A percentile compares a stretch with the other conserved stretches of the same genome.
These are phyloP conservation scores for Tylochromis polylepis DNA, from an alignment of 2,113 vertebrate genomes.

Conservation along the genomic window DNA sequence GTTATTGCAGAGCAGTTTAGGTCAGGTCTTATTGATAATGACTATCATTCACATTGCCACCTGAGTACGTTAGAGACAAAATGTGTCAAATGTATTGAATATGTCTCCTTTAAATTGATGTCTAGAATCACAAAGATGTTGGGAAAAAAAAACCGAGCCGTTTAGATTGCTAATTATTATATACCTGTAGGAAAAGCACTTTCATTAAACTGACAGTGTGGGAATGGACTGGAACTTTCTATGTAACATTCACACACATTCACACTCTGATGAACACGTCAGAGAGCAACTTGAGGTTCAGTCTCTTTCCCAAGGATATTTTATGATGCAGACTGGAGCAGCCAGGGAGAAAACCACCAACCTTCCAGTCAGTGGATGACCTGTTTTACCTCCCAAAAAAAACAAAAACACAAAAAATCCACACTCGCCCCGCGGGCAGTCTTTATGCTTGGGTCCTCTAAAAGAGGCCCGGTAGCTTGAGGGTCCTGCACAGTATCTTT, in stretches of 20 bases:
- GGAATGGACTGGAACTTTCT: neutral
- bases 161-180: neutral
- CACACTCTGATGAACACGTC: neutral
- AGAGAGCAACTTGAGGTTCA: neutral
- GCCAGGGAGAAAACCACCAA: neutral
- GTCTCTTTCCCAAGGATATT: neutral
- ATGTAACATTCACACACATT: neutral
- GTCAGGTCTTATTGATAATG: neutral
- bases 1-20: slow-evolving; percentile 1
- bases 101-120: neutral
- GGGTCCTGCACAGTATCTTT: neutral
- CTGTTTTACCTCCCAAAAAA: neutral
- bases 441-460: neutral
- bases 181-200: neutral
- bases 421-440: neutral
- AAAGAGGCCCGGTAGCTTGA: neutral
- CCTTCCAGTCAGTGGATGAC: neutral
- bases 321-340: neutral
- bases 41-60: neutral
- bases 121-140: neutral
- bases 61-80: neutral
- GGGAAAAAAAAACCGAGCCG: neutral
- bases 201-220: neutral
- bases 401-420: neutral
- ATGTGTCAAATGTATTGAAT: no score